Base-by-base conservation (phyloP, 2,113 vertebrate genomes). In the Barnardius zonarius region DNA sequence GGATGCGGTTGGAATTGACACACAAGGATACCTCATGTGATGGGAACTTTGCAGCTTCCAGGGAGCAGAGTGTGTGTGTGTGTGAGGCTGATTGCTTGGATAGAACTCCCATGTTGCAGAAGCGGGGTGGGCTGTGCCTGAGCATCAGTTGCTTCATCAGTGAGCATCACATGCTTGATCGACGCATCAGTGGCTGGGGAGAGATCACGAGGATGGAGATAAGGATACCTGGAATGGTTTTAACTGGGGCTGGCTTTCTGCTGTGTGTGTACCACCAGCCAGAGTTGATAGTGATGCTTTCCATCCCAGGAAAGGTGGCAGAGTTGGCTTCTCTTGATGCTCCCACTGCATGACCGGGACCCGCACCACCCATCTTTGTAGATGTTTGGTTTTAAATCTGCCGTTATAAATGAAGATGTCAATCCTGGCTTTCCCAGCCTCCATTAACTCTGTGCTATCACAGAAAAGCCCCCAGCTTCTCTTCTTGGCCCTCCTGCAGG, bases 91-190 rank as follows among this genome's bases (percentile, higher is more conserved):
- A 39, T 24, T 13, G 4, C 54, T 44, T 1, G 93, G 86, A 17
- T 55, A 39, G 49, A 61, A 27, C 6, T 28, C 5, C 11, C 4
- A 3, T 25, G 74, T 25, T 35, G 44, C 39, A 24, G 73, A 13
- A 39, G 33, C 2, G 20, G 73, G 86, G 8, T 13, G 61, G 30
- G n/a, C 37, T 62, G 41, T 54, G 67, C 14, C 44, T 13, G 54
- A 6, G 46, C 2, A 9, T 43, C 39, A 3, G 0, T 46, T 30
- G 37, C 17, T 30, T 24, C 28, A 5, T 10, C 7, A 3, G 39
- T 23, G 51, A 59, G 55, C 57, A 23, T 59, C 20, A 23, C 13
- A 10, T n/a, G 35, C 24, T 25, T 17, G 41, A 4, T 10, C 5
- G 5, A 48, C 23, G 59, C 11, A 7, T 20, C 25, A 2, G 49